These are phyloP conservation scores for Lucilia sericata DNA, from an alignment of 1,140 invertebrate genomes.

Conservation along the genomic window DNA sequence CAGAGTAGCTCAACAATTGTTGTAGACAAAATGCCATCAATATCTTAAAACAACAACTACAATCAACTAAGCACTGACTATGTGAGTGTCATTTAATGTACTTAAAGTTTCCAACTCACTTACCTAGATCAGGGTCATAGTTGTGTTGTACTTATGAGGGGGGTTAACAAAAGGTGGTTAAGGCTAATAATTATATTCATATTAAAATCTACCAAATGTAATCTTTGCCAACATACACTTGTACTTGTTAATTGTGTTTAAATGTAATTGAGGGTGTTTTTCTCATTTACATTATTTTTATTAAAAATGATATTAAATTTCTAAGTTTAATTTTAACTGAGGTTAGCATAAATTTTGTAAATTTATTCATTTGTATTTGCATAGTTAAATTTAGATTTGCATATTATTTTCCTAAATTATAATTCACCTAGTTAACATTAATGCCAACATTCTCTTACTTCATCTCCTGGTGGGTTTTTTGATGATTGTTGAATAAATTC, in stretches of 20 bases:
- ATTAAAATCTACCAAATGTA: too few species aligned
- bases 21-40: slow-evolving; percentile 10
- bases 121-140: background rate
- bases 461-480: too few species aligned
- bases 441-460: too few species aligned
- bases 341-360: background rate
- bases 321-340: background rate
- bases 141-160: background rate
- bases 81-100: background rate
- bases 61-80: background rate
- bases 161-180: background rate
- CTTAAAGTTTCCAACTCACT: background rate
- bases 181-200: background rate
- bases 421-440: too few species aligned
- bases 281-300: too few species aligned
- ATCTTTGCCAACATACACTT: too few species aligned
- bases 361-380: background rate
- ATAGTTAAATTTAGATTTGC: background rate
- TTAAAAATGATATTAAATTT: background rate
- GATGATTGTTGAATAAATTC: too few species aligned
- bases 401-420: background rate
- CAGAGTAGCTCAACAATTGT: background rate
- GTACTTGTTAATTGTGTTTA: too few species aligned
- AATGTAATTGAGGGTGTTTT: too few species aligned
- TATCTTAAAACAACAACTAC: background rate